Base-by-base conservation (phyloP, 1,140 invertebrate genomes). In the Caenorhabditis tropicalis region DNA sequence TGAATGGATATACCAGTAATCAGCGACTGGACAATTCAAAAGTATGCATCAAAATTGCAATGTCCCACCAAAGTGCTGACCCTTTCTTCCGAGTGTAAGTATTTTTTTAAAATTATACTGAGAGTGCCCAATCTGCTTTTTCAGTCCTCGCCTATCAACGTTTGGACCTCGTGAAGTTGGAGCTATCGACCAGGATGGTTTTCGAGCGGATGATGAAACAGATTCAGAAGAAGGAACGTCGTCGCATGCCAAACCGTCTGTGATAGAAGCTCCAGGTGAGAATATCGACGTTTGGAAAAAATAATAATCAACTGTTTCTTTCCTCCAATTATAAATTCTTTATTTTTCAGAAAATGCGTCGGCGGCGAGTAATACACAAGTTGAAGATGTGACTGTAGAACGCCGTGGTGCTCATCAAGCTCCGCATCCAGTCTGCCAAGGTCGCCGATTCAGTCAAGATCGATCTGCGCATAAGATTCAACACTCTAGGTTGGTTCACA, bases 41-140 rank as follows among this genome's bases (percentile, higher is more conserved):
- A 93, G 93, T 99, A 16, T 93, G 95, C 89, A 94, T 99, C 83
- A 94, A 95, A 79, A 95, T 99, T 86, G 94, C 95, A 89, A 96
- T 98, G 95, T 95, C 95, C 88, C 95, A 98, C 93, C 93, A 96
- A 79, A 95, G 95, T 65, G 96, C 96, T 65, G 97, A 99, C 92
- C 96, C 97, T 86, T 94, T 97, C 84, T 99, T 98, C 91, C 98
- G 98, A 95, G 96, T 96, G 96, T 98, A 92, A 94, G 95, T 93
- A 58, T 84, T 51, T 10, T 10, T 27, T 27, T 3, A 43, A 43
- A 21, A 1, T 3, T 51, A 19, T 1, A 6, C 0, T 1, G n/a
- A 51, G 16, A 3, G 4, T 19, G 6, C 15, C 16, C 49, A n/a
- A 51, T 51, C 7, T 53, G 0, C 4, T 60, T 1, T 43, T 33